These are phyloP conservation scores for Drosophila macrospina DNA, from an alignment of 2,888 invertebrate species.

Conservation along the genomic window DNA sequence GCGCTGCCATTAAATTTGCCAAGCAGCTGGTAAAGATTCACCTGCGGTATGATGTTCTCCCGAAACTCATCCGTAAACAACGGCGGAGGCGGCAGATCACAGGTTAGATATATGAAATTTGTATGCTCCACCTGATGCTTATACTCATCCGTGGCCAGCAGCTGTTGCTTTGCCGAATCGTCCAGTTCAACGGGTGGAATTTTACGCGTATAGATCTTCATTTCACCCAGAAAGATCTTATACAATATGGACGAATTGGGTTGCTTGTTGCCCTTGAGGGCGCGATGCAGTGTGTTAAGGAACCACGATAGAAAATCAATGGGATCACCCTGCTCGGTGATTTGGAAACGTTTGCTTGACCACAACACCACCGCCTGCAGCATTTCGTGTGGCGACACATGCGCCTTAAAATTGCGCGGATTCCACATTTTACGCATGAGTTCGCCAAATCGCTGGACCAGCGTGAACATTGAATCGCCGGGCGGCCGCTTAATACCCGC, in stretches of 20 bases:
- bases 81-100: slow-evolving; percentile 98
- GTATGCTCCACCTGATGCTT: slow-evolving; percentile 94
- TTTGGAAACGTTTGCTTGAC: slow-evolving; percentile 98
- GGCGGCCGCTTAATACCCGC: slow-evolving; percentile 95
- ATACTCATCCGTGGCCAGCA: slow-evolving; percentile 93
- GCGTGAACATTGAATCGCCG: slow-evolving; percentile 95
- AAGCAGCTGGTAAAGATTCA: slow-evolving; percentile 96
- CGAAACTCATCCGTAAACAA: slow-evolving; percentile 98
- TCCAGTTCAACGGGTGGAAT: slow-evolving; percentile 96
- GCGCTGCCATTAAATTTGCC: slow-evolving; percentile 98
- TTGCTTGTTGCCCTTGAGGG: slow-evolving; percentile 96
- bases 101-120: slow-evolving; percentile 98
- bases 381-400: slow-evolving; percentile 99
- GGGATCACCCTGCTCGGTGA: slow-evolving; percentile 99
- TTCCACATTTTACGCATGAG: slow-evolving; percentile 99
- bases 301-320: slow-evolving; percentile 99
- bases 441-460: slow-evolving; percentile 97
- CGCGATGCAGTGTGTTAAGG: slow-evolving; percentile 96
- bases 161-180: slow-evolving; percentile 93
- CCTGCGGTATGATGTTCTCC: slow-evolving; percentile 99
- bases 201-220: slow-evolving; percentile 96
- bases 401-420: slow-evolving; percentile 99
- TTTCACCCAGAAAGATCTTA: slow-evolving; percentile 96
- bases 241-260: slow-evolving; percentile 96
- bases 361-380: slow-evolving; percentile 98